These are phyloP conservation scores for Drosophila suzukii DNA, from an alignment of 1,140 invertebrate species.

Conservation along the genomic window DNA sequence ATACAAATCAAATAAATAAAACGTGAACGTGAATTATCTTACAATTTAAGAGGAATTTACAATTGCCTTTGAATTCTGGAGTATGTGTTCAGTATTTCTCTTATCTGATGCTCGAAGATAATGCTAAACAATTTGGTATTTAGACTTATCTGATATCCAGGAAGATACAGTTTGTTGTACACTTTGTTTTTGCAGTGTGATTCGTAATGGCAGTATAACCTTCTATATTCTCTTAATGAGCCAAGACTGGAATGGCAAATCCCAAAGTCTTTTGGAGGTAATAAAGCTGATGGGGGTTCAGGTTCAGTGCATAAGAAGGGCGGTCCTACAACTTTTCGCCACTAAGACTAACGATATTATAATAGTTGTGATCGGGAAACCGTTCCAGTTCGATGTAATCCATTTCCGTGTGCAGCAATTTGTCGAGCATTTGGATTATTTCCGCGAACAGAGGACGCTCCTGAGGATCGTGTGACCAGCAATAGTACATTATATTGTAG, in stretches of 20 bases:
- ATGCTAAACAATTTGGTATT: constrained; percentile 13
- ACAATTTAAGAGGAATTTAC: constrained; percentile 27
- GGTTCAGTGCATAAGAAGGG: constrained; percentile 36
- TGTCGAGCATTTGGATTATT: constrained; percentile 91
- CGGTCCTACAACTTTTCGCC: constrained; percentile 90
- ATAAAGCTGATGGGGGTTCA: constrained; percentile 67
- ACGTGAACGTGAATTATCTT: constrained; percentile 31
- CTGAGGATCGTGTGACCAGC: constrained; percentile 93
- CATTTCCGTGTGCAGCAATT: constrained; percentile 93
- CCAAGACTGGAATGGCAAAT: constrained; percentile 8
- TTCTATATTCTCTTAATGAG: not conserved
- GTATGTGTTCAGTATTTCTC: not conserved
- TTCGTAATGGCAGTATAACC: constrained; percentile 29
- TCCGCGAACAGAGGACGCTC: constrained; percentile 92
- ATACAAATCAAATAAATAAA: constrained; percentile 44
- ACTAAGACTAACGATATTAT: constrained; percentile 94
- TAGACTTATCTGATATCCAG: not conserved
- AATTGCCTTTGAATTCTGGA: constrained; percentile 12
- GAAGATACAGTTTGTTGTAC: not conserved
- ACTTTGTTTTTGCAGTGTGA: not conserved
- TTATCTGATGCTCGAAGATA: not conserved
- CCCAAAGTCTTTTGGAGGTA: constrained; percentile 26
- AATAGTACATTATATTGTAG: constrained; percentile 97
- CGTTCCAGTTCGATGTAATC: constrained; percentile 96
- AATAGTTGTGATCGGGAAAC: constrained; percentile 97